Percentiles rank a stretch among this genome's conserved stretches.
Conservation (phyloP, 1,140 invertebrate genomes). For the Uloborus diversus region DNA sequence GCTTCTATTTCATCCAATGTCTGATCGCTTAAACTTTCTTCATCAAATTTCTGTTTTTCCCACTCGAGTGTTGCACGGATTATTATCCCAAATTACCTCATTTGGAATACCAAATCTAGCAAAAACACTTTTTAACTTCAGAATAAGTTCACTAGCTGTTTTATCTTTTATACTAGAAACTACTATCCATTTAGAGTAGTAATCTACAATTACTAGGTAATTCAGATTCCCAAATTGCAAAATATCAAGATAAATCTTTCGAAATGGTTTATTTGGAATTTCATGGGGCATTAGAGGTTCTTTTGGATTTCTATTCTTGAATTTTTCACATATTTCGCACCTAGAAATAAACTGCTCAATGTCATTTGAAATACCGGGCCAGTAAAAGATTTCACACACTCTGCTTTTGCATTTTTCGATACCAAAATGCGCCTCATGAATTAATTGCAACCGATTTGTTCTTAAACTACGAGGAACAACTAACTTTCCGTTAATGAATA, state of each 20-base stretch:
- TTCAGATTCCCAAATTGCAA: not conserved
- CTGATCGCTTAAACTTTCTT: too few species aligned
- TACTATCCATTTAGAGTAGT: not conserved
- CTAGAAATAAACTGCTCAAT: not conserved
- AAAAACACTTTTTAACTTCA: not conserved
- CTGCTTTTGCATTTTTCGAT: constrained; percentile 33
- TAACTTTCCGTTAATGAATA: constrained; percentile 46
- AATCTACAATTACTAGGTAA: not conserved
- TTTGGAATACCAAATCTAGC: not conserved
- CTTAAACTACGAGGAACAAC: constrained; percentile 60
- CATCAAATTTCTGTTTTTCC: too few species aligned
- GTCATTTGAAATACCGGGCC: not conserved
- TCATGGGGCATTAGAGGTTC: not conserved
- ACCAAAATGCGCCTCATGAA: constrained; percentile 63
- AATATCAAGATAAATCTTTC: not conserved
- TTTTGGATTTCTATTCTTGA: not conserved
- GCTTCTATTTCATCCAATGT: too few species aligned
- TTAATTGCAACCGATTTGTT: constrained; percentile 58
- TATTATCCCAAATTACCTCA: not conserved
- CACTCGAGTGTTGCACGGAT: not conserved
- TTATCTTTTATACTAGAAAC: not conserved
- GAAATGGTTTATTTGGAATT: not conserved
- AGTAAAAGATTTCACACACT: not conserved
- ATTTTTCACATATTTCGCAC: constrained; percentile 8
- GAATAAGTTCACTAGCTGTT: not conserved